Evolutionary conservation across 2,888 invertebrate genomes (phyloP), one percentile per base, ranked within the genome.

Genomic region (Yponomeuta plumbellus): DNA sequence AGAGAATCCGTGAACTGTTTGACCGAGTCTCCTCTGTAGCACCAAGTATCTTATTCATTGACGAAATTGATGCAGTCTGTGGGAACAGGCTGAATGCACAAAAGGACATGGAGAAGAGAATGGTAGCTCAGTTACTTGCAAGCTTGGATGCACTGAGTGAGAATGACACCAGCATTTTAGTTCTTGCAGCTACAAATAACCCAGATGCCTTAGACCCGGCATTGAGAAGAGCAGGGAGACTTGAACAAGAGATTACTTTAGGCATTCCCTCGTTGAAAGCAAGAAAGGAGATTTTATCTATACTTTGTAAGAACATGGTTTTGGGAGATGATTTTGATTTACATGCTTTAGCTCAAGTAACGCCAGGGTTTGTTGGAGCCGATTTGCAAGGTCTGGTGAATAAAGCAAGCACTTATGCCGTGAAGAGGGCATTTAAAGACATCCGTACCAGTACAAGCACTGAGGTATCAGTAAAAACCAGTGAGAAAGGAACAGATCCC

Each of bases 61-160:
- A 99, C 87, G 98, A 99, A 90, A 97, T 99, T 69, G 99, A 99
- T 91, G 95, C 97, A n/a, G 96, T 99, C 62, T 97, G 97, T 44
- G 96, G 96, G 6, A 97, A 97, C 80, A 92, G 98, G 77, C 95
- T 97, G 67, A 95, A 95, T 75, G 97, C 97, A 2, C 96, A 97
- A 75, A 96, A 96, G 80, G 98, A 98, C 77, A 99, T 99, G 99
- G 98, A 99, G 80, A 94, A 96, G 70, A 91, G 99, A 69, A 97
- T 99, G 84, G 98, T 99, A 10, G 95, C 98, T 0, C 99, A 99
- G 84, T 85, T 99, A 67, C 88, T 98, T 52, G 94, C 96, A 17
- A 97, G 97, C 75, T 91, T 99, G 77, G 99, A 99, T 90, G 95
- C 95, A 94, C 77, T 92, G 72, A 78, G 80, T 84, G 75, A 92